Evolutionary conservation across 1,140 invertebrate species (phyloP).

Genomic region (Drosophila seguyi): DNA sequence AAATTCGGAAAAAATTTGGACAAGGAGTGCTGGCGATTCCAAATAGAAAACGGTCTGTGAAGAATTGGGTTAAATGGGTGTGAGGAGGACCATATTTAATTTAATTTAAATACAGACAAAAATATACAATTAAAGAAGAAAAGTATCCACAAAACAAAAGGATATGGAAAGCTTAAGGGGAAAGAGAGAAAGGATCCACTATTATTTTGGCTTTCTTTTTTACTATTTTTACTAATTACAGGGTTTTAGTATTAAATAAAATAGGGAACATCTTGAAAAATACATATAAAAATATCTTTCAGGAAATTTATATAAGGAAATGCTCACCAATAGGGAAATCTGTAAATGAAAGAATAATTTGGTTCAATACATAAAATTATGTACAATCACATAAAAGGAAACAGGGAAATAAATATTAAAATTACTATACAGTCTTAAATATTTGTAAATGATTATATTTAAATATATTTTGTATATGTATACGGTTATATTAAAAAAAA

Average conservation of each 20-base stretch:
- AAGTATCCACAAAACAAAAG: constrained; percentile 3
- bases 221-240: background rate
- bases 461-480: too few species aligned
- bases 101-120: constrained; percentile 20
- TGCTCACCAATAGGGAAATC: background rate
- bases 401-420: background rate
- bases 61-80: constrained; percentile 38
- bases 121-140: constrained; percentile 35
- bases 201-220: background rate
- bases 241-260: background rate
- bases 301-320: background rate
- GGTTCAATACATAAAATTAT: background rate
- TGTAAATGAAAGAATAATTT: background rate
- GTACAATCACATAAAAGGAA: background rate
- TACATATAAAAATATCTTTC: background rate
- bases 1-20: constrained; percentile 6
- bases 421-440: background rate
- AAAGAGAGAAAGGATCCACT: background rate
- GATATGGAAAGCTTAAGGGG: background rate
- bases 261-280: background rate
- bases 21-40: background rate
- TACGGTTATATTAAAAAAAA: too few species aligned
- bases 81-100: constrained; percentile 16
- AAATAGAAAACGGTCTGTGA: constrained; percentile 8
- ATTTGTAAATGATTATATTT: background rate